Evolutionary conservation across 53 echinoderm and acorn worm species (phyloP).

Genomic region (Paracentrotus lividus): DNA sequence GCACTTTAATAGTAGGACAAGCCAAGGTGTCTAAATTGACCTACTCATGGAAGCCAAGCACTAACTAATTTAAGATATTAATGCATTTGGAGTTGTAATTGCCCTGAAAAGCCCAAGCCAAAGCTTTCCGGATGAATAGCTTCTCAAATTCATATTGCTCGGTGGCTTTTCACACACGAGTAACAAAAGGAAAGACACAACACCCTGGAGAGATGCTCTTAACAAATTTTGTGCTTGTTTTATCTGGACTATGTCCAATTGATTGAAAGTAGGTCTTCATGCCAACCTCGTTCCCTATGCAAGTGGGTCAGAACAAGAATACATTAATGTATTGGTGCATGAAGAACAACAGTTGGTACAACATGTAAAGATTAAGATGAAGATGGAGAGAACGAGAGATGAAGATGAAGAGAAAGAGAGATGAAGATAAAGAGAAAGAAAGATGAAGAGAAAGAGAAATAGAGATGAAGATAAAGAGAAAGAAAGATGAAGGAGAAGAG

Average conservation of each 20-base stretch:
- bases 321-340: constrained; percentile 2
- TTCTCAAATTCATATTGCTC: neutral
- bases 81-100: neutral
- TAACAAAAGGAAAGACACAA: neutral
- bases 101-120: neutral
- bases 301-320: constrained; percentile 30
- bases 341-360: constrained; percentile 38
- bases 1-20: neutral
- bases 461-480: too few species aligned
- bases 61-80: constrained; percentile 37
- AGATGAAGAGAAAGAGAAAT: too few species aligned
- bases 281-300: neutral
- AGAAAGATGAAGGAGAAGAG: too few species aligned
- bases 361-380: constrained; percentile 32
- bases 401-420: neutral
- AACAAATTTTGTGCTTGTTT: neutral
- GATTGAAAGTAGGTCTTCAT: constrained; percentile 25
- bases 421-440: neutral
- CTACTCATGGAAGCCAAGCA: neutral
- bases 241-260: constrained; percentile 23
- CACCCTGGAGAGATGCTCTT: constrained; percentile 10
- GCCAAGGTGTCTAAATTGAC: neutral
- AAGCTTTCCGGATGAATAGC: neutral
- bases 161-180: neutral
- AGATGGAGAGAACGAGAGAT: neutral